Evolutionary conservation across 2,888 invertebrate genomes (phyloP).

Genomic region (Neria commutata): DNA sequence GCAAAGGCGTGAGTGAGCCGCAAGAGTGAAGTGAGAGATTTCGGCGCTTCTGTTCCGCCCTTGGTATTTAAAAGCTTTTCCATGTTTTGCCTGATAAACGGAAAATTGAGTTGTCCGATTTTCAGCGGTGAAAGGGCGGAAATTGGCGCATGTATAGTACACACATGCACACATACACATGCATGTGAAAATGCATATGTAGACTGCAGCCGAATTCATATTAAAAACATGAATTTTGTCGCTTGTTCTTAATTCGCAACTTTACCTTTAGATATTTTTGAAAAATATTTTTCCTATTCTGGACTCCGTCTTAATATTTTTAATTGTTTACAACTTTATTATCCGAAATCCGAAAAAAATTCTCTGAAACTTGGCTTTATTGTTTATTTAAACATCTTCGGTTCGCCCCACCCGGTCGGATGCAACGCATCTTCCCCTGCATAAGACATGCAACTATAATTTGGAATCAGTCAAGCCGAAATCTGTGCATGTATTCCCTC

Average conservation of each 20-base stretch:
- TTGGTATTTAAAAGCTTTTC: slow-evolving; percentile 47
- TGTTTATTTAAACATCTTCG: too few species aligned
- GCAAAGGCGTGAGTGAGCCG: not conserved
- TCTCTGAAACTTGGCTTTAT: too few species aligned
- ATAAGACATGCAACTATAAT: too few species aligned
- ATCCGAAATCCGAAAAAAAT: too few species aligned
- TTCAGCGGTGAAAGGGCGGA: too few species aligned
- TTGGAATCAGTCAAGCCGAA: too few species aligned
- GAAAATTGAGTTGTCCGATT: slow-evolving; percentile 50
- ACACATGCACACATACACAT: not conserved
- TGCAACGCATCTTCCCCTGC: too few species aligned
- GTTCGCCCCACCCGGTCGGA: too few species aligned
- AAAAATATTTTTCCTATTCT: not conserved
- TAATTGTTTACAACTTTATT: too few species aligned
- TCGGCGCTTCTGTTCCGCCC: too few species aligned
- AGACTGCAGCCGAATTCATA: not conserved
- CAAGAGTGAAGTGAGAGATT: not conserved
- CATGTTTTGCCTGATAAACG: slow-evolving; percentile 45
- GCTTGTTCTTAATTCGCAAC: not conserved
- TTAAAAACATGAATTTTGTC: not conserved
- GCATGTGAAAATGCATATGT: not conserved
- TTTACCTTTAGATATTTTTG: not conserved
- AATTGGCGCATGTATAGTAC: too few species aligned
- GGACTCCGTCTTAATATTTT: not conserved
- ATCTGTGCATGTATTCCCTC: too few species aligned